Evolutionary conservation across 2,113 vertebrate species (phyloP).

Genomic region (Platichthys flesus): DNA sequence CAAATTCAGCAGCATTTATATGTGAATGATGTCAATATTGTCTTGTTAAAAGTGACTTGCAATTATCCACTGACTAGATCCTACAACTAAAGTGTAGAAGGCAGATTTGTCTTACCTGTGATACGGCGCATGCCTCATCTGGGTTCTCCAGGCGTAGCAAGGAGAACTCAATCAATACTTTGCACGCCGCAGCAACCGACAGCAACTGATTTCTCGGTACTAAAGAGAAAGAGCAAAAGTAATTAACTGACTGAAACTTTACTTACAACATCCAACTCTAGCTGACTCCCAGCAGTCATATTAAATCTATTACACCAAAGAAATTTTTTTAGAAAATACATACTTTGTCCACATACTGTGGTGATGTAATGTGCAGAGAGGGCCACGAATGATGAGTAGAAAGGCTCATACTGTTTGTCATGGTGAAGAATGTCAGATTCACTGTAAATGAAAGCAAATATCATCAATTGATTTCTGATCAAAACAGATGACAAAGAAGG

Average conservation of each 20-base stretch:
- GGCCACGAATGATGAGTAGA: conserved; percentile 98
- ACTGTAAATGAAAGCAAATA: conserved; percentile 76
- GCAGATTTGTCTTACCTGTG: conserved; percentile 86
- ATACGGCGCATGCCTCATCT: conserved; percentile 97
- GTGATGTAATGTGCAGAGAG: conserved; percentile 99
- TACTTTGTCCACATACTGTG: conserved; percentile 96
- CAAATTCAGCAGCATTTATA: background rate
- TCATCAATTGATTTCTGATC: background rate
- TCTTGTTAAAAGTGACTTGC: background rate
- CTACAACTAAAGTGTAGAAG: background rate
- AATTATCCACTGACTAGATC: background rate
- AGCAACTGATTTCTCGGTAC: conserved; percentile 97
- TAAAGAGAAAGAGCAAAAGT: conserved; percentile 60
- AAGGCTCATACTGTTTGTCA: conserved; percentile 98
- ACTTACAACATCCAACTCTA: background rate
- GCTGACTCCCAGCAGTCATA: background rate
- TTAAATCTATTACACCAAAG: background rate
- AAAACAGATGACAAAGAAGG: background rate
- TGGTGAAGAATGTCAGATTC: conserved; percentile 97
- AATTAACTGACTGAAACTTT: background rate
- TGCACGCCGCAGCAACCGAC: conserved; percentile 96
- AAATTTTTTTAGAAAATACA: conserved; percentile 69
- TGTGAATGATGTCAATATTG: background rate
- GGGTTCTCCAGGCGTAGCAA: conserved; percentile 96
- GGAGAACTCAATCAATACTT: conserved; percentile 98